Evolutionary conservation across 1,140 invertebrate genomes (phyloP), one percentile per base, ranked within the genome.

Genomic region (Aethina tumida): DNA sequence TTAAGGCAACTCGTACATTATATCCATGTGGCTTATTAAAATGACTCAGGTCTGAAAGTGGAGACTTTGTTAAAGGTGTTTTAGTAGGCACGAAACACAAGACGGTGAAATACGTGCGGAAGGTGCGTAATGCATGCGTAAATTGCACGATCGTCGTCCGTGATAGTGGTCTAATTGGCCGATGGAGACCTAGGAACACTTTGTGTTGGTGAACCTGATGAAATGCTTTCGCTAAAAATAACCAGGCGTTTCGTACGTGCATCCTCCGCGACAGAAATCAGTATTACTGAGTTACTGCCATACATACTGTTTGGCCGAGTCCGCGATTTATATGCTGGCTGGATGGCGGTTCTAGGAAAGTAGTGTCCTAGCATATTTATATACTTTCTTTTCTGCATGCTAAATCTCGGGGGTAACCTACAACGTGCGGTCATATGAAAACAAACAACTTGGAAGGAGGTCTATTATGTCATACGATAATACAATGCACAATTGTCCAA

Each of bases 81-180:
- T n/a, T n/a, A n/a, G n/a, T n/a, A n/a, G n/a, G n/a, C n/a, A n/a
- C n/a, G n/a, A n/a, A n/a, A n/a, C 10, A 9, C 31, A 19, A 19
- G n/a, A n/a, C 2, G 18, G 7, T 4, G n/a, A 17, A 24, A 20
- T 53, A 50, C 49, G 52, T 54, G 52, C 43, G 31, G 26, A 31
- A 47, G 47, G 45, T 47, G 49, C 44, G 48, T 47, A 45, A 43
- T 44, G 22, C 26, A 50, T 50, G 48, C 45, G 44, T 47, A 41
- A 48, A 46, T n/a, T n/a, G n/a, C n/a, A n/a, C n/a, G n/a, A n/a
- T n/a, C n/a, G n/a, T n/a, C n/a, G n/a, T n/a, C n/a, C 45, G 47
- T 54, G 49, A 49, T 47, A 52, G 31, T 52, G 49, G 44, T 52
- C 49, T 49, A 54, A 54, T 49, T 54, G 49, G 52, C 49, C 52